Evolutionary conservation across 2,888 invertebrate genomes (phyloP).

Genomic region (Alentia gelatinosa): DNA sequence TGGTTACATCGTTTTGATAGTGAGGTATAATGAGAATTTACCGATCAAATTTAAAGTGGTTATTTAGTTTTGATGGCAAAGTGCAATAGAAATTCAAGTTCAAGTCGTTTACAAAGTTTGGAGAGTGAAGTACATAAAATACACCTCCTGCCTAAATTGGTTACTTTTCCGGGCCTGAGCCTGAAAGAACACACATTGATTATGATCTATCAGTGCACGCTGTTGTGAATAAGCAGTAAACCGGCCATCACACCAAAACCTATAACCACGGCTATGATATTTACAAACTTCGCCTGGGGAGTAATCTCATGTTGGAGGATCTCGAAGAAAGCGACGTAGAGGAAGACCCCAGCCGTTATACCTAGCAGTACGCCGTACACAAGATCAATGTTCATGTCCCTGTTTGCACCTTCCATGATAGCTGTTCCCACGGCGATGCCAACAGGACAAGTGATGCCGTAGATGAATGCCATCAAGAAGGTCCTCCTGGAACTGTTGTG

Average conservation of each 20-base stretch:
- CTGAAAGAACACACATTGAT: no score
- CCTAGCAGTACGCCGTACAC: conserved; percentile 85
- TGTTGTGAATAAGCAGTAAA: background rate
- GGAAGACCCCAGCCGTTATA: conserved; percentile 92
- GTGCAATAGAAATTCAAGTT: no score
- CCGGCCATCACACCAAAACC: conserved; percentile 50
- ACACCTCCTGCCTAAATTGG: no score
- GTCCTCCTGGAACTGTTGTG: conserved; percentile 17
- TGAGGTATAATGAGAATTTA: no score
- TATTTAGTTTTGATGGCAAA: no score
- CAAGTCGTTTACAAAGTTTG: no score
- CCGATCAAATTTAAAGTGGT: no score
- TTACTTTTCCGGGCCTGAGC: no score
- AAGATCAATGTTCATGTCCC: conserved; percentile 65
- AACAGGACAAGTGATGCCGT: conserved; percentile 65
- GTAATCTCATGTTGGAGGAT: conserved; percentile 86
- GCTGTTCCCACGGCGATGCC: conserved; percentile 66
- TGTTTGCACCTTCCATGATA: conserved; percentile 62
- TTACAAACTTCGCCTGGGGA: background rate
- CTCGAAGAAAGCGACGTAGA: conserved; percentile 97
- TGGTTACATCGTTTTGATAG: no score
- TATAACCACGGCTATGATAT: background rate
- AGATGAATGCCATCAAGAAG: conserved; percentile 22
- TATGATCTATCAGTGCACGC: no score
- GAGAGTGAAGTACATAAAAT: no score